Percentiles rank a stretch among this genome's conserved stretches.
Conservation (phyloP, 2,797 vertebrate genomes). For the Okamejei kenojei region DNA sequence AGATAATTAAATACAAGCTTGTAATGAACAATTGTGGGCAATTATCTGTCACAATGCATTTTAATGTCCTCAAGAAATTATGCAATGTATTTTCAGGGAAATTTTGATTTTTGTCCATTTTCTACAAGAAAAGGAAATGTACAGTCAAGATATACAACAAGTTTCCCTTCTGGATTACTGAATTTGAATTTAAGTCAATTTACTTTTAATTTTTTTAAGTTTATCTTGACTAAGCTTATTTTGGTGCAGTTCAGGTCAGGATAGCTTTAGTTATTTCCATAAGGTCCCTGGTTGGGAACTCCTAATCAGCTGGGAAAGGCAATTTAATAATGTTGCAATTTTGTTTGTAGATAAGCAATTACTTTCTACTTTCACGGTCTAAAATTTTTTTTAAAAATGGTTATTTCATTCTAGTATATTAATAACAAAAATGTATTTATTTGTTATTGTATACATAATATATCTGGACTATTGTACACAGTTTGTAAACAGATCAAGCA, state of each 20-base stretch:
- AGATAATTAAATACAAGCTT: not conserved
- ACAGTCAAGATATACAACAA: not conserved
- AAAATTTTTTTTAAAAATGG: not conserved
- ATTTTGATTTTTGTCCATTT: not conserved
- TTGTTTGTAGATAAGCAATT: not conserved
- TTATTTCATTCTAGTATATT: too few species aligned
- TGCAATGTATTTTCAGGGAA: not conserved
- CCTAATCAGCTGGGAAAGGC: not conserved
- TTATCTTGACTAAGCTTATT: not conserved
- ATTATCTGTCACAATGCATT: not conserved
- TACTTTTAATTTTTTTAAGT: not conserved
- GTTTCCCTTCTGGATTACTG: not conserved
- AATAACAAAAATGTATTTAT: not conserved
- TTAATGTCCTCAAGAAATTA: not conserved
- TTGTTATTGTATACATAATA: not conserved
- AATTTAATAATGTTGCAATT: not conserved
- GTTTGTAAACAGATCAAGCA: not conserved
- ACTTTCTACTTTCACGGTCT: not conserved
- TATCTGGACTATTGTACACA: not conserved
- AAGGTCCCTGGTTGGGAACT: not conserved
- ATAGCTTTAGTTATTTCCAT: not conserved
- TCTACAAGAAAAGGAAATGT: not conserved
- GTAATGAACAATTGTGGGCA: not conserved
- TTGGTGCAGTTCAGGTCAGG: not conserved
- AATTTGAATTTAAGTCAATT: not conserved